Conservation (phyloP, 2,113 vertebrate species). For the Amphilophus citrinellus region DNA sequence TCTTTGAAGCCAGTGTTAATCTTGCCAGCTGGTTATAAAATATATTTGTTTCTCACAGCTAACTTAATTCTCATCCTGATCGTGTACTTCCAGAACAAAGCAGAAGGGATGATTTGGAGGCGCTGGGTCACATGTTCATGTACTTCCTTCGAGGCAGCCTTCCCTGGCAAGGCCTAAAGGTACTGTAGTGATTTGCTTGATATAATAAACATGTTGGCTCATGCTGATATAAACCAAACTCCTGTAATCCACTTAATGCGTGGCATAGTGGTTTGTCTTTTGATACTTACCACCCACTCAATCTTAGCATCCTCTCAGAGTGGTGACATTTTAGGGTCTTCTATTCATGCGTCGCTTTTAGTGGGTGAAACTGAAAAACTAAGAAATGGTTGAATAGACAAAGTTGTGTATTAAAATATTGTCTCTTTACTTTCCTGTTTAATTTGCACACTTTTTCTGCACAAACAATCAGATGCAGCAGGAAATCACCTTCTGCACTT, state of each 20-base stretch:
- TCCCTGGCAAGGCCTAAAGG: slow-evolving; percentile 98
- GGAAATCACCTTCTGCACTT: background rate
- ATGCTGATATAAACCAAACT: slow-evolving; percentile 6
- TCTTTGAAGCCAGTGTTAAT: background rate
- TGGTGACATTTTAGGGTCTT: slow-evolving; percentile 31
- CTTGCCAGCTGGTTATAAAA: background rate
- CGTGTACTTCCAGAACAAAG: slow-evolving; percentile 89
- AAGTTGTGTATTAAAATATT: background rate
- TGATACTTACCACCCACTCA: background rate
- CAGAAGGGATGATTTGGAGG: slow-evolving; percentile 96
- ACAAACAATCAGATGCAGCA: background rate
- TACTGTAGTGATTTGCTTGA: slow-evolving; percentile 59
- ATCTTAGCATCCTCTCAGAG: slow-evolving; percentile 1
- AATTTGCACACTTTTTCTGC: background rate
- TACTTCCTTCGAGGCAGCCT: slow-evolving; percentile 97
- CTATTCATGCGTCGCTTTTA: background rate
- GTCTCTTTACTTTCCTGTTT: background rate
- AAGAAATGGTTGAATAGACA: background rate
- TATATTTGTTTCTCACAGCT: background rate
- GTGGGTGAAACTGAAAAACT: slow-evolving; percentile 2
- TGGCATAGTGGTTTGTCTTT: background rate
- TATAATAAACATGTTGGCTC: background rate
- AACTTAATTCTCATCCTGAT: background rate
- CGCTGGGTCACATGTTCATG: slow-evolving; percentile 98
- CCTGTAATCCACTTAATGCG: slow-evolving; percentile 2